Conservation (phyloP, 2,888 invertebrate genomes). For the Deilephila elpenor region DNA sequence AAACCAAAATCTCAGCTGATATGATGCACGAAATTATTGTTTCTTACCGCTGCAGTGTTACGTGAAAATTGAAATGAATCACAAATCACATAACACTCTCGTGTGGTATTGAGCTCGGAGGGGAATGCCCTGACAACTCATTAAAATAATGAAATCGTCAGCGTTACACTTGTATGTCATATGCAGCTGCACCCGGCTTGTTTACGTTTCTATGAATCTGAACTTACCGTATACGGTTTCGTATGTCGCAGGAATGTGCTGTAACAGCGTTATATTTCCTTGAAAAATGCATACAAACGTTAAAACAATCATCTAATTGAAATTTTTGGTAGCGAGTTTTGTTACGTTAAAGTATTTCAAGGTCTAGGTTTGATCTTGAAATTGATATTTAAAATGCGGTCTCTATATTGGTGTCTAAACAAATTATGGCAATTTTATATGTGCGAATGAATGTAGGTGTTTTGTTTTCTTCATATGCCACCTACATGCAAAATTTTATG, state of each 20-base stretch:
- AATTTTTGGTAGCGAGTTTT: too few species aligned
- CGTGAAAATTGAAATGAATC: conserved; percentile 21
- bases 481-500: conserved; percentile 13
- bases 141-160: conserved; percentile 39
- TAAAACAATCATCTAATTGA: background rate
- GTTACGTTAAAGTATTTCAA: background rate
- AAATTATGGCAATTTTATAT: conserved; percentile 33
- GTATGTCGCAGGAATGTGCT: conserved; percentile 25
- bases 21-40: background rate
- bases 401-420: background rate
- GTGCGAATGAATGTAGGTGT: conserved; percentile 24
- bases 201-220: conserved; percentile 57
- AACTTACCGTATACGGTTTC: conserved; percentile 45
- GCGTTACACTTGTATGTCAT: conserved; percentile 42
- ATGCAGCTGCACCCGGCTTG: conserved; percentile 51
- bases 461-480: conserved; percentile 17
- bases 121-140: conserved; percentile 68
- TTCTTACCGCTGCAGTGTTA: background rate
- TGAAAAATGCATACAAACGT: background rate
- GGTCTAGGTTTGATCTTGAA: conserved; percentile 4
- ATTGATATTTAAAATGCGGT: background rate
- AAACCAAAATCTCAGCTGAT: background rate
- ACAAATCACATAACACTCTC: conserved; percentile 15
- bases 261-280: background rate
- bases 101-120: conserved; percentile 41